Base-by-base conservation (phyloP, 2,113 vertebrate genomes). In the Oreochromis niloticus region DNA sequence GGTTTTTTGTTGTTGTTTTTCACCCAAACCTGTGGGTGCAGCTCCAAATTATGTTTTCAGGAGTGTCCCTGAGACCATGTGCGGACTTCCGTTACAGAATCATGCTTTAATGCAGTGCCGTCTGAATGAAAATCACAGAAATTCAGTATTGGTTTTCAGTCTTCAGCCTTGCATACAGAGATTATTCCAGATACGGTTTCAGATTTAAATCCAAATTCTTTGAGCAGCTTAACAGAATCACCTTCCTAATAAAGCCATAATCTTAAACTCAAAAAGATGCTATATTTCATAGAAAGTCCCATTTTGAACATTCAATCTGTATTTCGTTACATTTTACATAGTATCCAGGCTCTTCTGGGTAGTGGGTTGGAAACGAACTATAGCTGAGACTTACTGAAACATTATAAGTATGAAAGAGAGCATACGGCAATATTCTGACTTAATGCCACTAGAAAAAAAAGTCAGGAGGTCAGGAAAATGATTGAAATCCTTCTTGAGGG, bases 401-500 rank as follows among this genome's bases (percentile, higher is more conserved):
- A 71, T 43, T 0, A 30, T 19, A 30, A 48, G 41, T 73, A 75
- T 46, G 22, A 46, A 73, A 17, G 68, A 73, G 8, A 27, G 39
- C 16, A 0, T 16, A 2, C 17, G 71, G 41, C 43, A 75, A 75
- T 48, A 27, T 30, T 48, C 9, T 48, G 24, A 75, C 71, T 30
- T 75, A 75, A 75, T 50, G 16, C 41, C 68, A 48, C 71, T 50
- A 50, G 71, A 75, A 75, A 75, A 3, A 75, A 3, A 17, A 39
- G 71, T 48, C 71, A 48, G 71, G 5, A 19, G 71, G 71, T 75
- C 71, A 75, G 24, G 24, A 19, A 75, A 48, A 48, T 17, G 41
- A 73, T 46, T 73, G 39, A 73, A 73, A 46, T 73, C 22, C 39
- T 73, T 46, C 22, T 6, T 48, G 22, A 30, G 68, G 24, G 41